Conservation (phyloP, 2,797 vertebrate species). For the Sternarchorhynchus goeldii region DNA sequence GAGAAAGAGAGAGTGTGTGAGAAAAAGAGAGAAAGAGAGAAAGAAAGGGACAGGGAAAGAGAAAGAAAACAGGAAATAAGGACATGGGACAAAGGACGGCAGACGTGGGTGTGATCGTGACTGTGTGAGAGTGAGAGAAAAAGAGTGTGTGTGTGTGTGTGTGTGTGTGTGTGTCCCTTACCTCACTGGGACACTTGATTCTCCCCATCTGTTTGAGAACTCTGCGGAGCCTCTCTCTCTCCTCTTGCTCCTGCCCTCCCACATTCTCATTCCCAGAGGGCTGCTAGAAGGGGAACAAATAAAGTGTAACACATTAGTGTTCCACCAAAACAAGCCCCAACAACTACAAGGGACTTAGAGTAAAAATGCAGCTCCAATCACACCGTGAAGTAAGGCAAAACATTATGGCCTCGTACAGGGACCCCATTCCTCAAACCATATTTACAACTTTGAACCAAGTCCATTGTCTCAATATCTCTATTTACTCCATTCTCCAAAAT, state of each 20-base stretch:
- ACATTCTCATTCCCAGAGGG: conserved; percentile 78
- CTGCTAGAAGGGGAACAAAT: conserved; percentile 66
- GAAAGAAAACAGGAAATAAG: conserved; percentile 33
- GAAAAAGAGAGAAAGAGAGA: conserved; percentile 4
- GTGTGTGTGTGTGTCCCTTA: conserved; percentile 64
- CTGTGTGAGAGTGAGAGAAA: conserved; percentile 48
- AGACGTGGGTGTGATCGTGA: conserved; percentile 37
- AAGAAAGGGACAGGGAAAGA: conserved; percentile 38
- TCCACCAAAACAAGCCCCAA: conserved; percentile 48
- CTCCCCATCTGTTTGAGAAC: conserved; percentile 97
- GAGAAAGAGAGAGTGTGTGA: not conserved
- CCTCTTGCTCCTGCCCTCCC: conserved; percentile 84
- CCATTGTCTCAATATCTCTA: conserved; percentile 64
- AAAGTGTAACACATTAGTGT: conserved; percentile 59
- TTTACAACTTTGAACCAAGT: conserved; percentile 69
- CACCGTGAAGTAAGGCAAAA: conserved; percentile 55
- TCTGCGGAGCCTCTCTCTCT: conserved; percentile 88
- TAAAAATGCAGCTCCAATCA: conserved; percentile 70
- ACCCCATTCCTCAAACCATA: conserved; percentile 66
- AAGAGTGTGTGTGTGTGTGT: conserved; percentile 41
- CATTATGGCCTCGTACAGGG: conserved; percentile 68
- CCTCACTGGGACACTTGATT: conserved; percentile 94
- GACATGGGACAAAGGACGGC: conserved; percentile 11
- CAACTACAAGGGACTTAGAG: not conserved
- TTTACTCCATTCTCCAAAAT: conserved; percentile 36